A percentile compares a stretch with the other conserved stretches of the same genome.
Conservation (phyloP, 2,797 vertebrate genomes). For the Melanotaenia trifasciata region DNA sequence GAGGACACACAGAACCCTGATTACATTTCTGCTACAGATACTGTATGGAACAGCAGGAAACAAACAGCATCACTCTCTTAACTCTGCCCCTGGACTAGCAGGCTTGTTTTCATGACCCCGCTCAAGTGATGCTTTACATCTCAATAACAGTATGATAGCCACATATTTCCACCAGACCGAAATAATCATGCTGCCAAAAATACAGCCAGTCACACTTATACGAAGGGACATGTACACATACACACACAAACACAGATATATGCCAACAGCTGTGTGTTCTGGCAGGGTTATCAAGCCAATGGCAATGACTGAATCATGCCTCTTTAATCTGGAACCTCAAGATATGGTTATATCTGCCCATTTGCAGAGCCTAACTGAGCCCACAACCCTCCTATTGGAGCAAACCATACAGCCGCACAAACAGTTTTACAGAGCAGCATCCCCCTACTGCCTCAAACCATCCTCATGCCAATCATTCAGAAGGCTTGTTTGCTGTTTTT, state of each 20-base stretch:
- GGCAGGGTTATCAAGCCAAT: constrained; percentile 47
- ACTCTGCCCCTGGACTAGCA: constrained; percentile 19
- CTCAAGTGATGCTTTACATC: constrained; percentile 54
- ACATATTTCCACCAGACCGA: constrained; percentile 41
- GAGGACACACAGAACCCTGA: constrained; percentile 60
- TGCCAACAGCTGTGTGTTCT: constrained; percentile 62
- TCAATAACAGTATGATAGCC: constrained; percentile 43
- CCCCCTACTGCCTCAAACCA: constrained; percentile 15
- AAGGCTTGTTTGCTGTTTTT: constrained; percentile 32
- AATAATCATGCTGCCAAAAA: constrained; percentile 42
- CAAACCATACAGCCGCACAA: constrained; percentile 29
- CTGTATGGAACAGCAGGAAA: constrained; percentile 41
- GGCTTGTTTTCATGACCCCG: constrained; percentile 53
- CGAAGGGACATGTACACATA: constrained; percentile 5
- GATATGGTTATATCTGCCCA: constrained; percentile 61
- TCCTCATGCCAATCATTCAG: constrained; percentile 26
- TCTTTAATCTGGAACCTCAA: constrained; percentile 57
- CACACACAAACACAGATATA: constrained; percentile 43
- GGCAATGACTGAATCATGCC: constrained; percentile 63
- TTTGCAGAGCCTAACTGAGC: constrained; percentile 45
- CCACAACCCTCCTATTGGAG: constrained; percentile 51
- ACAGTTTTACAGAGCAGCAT: constrained; percentile 14
- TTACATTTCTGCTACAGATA: constrained; percentile 60
- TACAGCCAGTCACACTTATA: constrained; percentile 21
- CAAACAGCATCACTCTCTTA: constrained; percentile 52